Evolutionary conservation across 2,888 invertebrate genomes (phyloP).

Genomic region (Taphrorychus bicolor): DNA sequence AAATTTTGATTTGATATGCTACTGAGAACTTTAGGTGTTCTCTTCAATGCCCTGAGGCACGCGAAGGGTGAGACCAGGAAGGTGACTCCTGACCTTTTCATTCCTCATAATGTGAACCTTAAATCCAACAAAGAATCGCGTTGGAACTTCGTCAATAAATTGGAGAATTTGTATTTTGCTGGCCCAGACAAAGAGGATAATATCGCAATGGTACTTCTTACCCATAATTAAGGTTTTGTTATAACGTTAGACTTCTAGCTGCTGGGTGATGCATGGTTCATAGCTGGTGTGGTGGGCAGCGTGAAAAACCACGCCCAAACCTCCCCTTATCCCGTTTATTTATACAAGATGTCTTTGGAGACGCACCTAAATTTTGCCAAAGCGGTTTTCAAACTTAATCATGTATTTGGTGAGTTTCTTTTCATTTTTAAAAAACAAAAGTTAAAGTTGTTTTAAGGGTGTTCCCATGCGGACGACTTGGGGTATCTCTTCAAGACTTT

Average conservation of each 20-base stretch:
- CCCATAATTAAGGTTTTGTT: too few relatives aligned
- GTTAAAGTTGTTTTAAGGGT: conserved; percentile 13
- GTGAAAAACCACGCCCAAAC: conserved; percentile 48
- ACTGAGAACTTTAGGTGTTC: conserved; percentile 26
- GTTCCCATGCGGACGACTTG: conserved; percentile 48
- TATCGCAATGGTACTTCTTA: conserved; percentile 10
- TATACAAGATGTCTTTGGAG: conserved; percentile 51
- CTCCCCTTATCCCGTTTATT: conserved; percentile 48
- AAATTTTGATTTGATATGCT: not conserved
- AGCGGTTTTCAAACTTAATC: not conserved
- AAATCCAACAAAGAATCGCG: conserved; percentile 41
- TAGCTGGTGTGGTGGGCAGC: conserved; percentile 45
- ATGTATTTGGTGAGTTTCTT: conserved; percentile 20
- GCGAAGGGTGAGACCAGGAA: not conserved
- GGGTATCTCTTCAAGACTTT: conserved; percentile 47
- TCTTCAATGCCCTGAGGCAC: conserved; percentile 16
- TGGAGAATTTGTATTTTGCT: conserved; percentile 25
- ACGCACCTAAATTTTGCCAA: conserved; percentile 45
- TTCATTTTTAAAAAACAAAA: not conserved
- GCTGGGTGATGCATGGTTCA: conserved; percentile 41
- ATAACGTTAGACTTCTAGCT: conserved; percentile 19
- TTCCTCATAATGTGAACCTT: conserved; percentile 41
- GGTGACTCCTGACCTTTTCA: conserved; percentile 38
- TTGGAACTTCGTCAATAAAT: conserved; percentile 28
- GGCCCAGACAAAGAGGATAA: conserved; percentile 25